Evolutionary conservation across 37 sponge, comb jelly and placozoan genomes (phyloP), one percentile per base, ranked within the genome.

Genomic region (Theonella swinhoei): DNA sequence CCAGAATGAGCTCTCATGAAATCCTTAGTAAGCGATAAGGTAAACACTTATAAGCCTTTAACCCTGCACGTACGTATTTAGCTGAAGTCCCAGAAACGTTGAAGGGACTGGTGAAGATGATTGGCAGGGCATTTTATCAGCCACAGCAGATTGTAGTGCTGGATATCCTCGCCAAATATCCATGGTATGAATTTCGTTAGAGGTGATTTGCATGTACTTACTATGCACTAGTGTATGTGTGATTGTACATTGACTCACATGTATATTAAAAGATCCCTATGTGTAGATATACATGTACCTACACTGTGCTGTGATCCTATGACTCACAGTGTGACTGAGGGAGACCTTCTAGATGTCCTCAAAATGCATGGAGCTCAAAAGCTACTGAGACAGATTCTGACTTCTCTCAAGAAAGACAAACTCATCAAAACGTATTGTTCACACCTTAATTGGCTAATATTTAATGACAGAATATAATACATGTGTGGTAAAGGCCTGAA

Each of bases 101-200:
- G 64, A 87, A 85, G 37, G 76, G 41, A 42, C 80, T 95, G 34
- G 93, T 89, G 8, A 72, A 84, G 60, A 3, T 90, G 43, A 75
- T 92, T 41, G 93, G 79, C 1, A 78, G 93, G 40, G 82, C 85
- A 20, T 95, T 90, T 70, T 95, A 92, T 37, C 70, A 79, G 36
- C 78, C 82, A 7, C 72, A 73, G 33, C 90, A 95, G 19, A 83
- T 85, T 58, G 83, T 87, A 4, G 80, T 92, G 37, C 78, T 95
- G 71, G 93, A 95, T 72, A 72, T 90, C 35, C 78, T 95, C 19
- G 63, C 94, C 29, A 82, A 43, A 25, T 83, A 95, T 58, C 91
- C 86, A 32, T 95, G 96, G 95, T 95, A 71, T 66, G 80, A 54
- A 64, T 37, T 2, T 1, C 4, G 70, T 42, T 58, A 20, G 11